Conservation (phyloP, 2,888 invertebrate genomes). For the Aspidiotus rigidus region DNA sequence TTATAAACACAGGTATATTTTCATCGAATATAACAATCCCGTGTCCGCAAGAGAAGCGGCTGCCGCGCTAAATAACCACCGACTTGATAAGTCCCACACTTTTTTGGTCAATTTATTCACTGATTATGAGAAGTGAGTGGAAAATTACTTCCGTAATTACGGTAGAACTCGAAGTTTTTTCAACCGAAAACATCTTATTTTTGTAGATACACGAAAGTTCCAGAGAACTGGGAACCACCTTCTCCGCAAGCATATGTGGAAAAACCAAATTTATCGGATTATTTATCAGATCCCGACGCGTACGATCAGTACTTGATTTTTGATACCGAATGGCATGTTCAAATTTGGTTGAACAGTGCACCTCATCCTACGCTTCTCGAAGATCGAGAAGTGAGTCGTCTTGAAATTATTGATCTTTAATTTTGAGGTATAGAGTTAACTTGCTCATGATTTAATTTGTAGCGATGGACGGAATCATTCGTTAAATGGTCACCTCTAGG, state of each 20-base stretch:
- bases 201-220: slow-evolving; percentile 34
- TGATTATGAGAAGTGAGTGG: slow-evolving; percentile 80
- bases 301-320: slow-evolving; percentile 81
- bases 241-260: slow-evolving; percentile 80
- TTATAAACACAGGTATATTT: slow-evolving; percentile 57
- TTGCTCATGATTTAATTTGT: slow-evolving; percentile 39
- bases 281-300: slow-evolving; percentile 86
- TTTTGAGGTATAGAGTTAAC: neutral
- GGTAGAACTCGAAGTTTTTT: no score
- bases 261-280: slow-evolving; percentile 85
- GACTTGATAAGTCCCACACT: slow-evolving; percentile 90
- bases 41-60: slow-evolving; percentile 80
- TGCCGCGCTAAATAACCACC: slow-evolving; percentile 79
- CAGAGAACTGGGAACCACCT: slow-evolving; percentile 77
- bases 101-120: slow-evolving; percentile 89
- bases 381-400: slow-evolving; percentile 59
- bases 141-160: no score
- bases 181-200: neutral
- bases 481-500: slow-evolving; percentile 97
- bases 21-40: slow-evolving; percentile 80
- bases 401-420: neutral
- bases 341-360: slow-evolving; percentile 54
- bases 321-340: slow-evolving; percentile 34
- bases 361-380: slow-evolving; percentile 77
- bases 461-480: slow-evolving; percentile 94